Evolutionary conservation across 2,888 invertebrate genomes (phyloP), one percentile per base, ranked within the genome.

Genomic region (Bombylius major): DNA sequence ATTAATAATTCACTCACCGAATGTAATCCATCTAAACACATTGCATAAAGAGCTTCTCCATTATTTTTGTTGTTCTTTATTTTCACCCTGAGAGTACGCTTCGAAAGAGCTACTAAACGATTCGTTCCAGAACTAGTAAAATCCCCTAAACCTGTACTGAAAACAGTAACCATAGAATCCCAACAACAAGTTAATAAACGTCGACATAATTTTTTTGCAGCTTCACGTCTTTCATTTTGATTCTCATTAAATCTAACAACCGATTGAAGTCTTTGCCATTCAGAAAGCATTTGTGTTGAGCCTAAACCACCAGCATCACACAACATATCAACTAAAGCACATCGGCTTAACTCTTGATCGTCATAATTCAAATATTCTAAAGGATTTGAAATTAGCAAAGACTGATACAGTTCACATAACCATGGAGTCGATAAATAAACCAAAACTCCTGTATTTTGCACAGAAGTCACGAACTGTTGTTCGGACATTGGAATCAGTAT

Each of bases 351-450:
- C 7, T 71, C 69, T 51, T 69, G 58, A 54, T 72, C 71, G n/a
- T 69, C 68, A 6, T 64, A 60, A 12, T 65, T 60, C 62, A 75
- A 65, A 12, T 66, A 62, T 45, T 71, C 72, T 53, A 75, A 58
- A 3, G 73, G 66, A 62, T 74, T 75, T 56, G 80, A 80, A 0
- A 86, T 81, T 5, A 93, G 76, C 3, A 94, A 84, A 67, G 87
- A 89, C 65, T 91, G 91, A 69, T 95, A 97, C 8, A 97, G 77
- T 67, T 96, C 94, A 44, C 90, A 83, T 4, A 97, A 79, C 96
- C 96, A 97, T 0, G 90, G 87, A 0, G 91, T 90, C 0, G 95
- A 94, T 11, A 96, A 78, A 68, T 94, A 97, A 7, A 97, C 89
- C 34, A 96, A 76, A 23, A 96, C 89, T 0, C 95, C 96, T 57